Base-by-base conservation (phyloP, 1,140 invertebrate species). In the Nasonia longicornis region DNA sequence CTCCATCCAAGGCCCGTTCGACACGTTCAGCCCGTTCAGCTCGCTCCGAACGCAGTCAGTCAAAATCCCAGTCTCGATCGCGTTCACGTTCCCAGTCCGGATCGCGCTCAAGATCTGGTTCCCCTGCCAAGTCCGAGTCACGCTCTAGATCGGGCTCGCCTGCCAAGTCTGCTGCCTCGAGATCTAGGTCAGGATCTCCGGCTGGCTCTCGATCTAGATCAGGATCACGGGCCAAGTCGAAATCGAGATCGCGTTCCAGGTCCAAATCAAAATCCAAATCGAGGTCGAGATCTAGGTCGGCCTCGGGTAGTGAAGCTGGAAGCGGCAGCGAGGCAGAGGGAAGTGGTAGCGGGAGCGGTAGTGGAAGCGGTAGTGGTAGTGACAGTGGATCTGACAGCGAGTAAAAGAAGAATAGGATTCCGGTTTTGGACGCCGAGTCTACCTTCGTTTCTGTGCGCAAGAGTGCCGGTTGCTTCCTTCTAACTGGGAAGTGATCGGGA, bases 351-450 rank as follows among this genome's bases (percentile, higher is more conserved):
- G 87, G 84, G 22, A 89, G 88, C 71, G 87, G 85, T 3, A 89
- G 87, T 66, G 89, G 82, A 0, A 89, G 86, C 66, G 88, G 75
- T 1, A 89, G 86, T 66, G 89, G 86, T 78, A 88, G 88, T 70
- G 88, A 87, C 78, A 88, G 88, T 69, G 90, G 85, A 8, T 91
- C 89, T 0, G 89, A 90, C 7, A 90, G 89, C 77, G 89, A 91
- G 80, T 91, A 81, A 88, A 58, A 58, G 52, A 42, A 42, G 38
- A 42, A 42, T 42, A 35, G 31, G 26, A 26, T 26, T 26, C 26
- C 26, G 26, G 26, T 26, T 26, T 26, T 26, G 26, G 26, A 26
- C 26, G 26, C 26, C 26, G 26, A 26, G 26, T 26, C 26, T 26
- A 26, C 26, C 26, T 26, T 26, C 26, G 1, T 26, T 26, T 26